phyloP scores from a whole-genome alignment of 2,113 vertebrate genomes.

The Kobus ellipsiprymnus region DNA sequence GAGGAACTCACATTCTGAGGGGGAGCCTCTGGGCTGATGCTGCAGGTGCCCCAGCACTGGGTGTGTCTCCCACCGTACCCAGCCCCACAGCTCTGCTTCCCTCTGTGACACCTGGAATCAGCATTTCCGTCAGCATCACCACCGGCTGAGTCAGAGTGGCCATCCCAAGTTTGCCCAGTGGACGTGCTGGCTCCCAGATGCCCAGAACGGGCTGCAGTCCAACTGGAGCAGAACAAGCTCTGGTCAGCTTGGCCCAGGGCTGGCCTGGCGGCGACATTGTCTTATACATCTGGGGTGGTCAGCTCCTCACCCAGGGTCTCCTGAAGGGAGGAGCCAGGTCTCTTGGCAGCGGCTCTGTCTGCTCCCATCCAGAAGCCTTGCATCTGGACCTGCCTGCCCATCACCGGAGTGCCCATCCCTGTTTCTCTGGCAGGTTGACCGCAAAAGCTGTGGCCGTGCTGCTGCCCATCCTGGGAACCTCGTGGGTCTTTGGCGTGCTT shows the following conservation, averaged over 20 bases:
- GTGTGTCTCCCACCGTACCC: background rate
- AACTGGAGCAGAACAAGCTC: background rate
- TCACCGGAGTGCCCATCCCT: accelerated
- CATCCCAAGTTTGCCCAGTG: background rate
- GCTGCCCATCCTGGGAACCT: conserved; percentile 94
- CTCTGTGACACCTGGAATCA: background rate
- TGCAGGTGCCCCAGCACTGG: background rate
- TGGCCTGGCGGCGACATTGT: accelerated
- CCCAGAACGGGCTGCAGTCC: accelerated
- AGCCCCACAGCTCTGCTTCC: background rate
- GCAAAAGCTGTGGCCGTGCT: conserved; percentile 95
- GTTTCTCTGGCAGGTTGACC: conserved; percentile 84
- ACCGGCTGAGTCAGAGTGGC: accelerated
- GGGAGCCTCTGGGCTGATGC: background rate
- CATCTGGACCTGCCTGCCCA: accelerated
- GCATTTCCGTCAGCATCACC: accelerated
- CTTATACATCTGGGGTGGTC: accelerated
- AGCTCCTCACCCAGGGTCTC: background rate
- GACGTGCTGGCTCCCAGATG: background rate
- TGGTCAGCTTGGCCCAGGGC: background rate
- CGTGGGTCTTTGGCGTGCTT: conserved; percentile 96
- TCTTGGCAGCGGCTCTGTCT: accelerated
- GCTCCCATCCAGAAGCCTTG: accelerated
- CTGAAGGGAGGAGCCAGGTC: background rate
- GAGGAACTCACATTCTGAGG: background rate